phyloP scores from a whole-genome alignment of 2,888 invertebrate genomes.

The Drosophila limbata region DNA sequence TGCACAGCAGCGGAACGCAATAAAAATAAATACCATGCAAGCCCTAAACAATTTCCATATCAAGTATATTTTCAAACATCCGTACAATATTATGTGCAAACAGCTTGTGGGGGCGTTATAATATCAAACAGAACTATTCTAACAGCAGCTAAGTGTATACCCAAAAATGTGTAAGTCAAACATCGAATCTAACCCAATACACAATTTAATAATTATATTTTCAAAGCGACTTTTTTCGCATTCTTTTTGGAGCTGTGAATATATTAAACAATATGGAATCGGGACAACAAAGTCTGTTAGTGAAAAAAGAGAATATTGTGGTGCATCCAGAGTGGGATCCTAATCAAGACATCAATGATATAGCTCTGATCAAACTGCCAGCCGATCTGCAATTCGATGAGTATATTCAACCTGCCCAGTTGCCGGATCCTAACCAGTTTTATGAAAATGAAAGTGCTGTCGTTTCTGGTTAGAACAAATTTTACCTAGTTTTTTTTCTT shows the following conservation, averaged over 20 bases:
- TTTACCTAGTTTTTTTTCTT: too few relatives aligned
- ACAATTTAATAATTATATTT: too few relatives aligned
- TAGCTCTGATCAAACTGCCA: slow-evolving; percentile 32
- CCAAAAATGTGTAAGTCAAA: too few relatives aligned
- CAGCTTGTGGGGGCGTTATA: slow-evolving; percentile 9
- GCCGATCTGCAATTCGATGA: slow-evolving; percentile 10
- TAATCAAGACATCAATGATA: background rate
- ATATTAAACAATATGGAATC: background rate
- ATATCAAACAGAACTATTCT: slow-evolving; percentile 19
- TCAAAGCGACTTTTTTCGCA: too few relatives aligned
- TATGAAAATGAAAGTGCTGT: slow-evolving; percentile 5
- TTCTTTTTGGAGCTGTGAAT: slow-evolving; percentile 28
- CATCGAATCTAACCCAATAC: too few relatives aligned
- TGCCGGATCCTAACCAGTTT: background rate
- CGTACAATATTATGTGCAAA: rapidly evolving
- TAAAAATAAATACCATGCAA: slow-evolving; percentile 11
- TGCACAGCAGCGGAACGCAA: background rate
- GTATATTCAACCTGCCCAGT: slow-evolving; percentile 19
- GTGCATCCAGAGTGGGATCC: background rate
- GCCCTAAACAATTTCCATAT: slow-evolving; percentile 25
- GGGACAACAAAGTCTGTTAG: slow-evolving; percentile 21
- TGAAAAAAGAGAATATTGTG: background rate
- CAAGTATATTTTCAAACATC: background rate
- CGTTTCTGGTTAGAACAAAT: slow-evolving; percentile 18
- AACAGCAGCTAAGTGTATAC: slow-evolving; percentile 20